These are phyloP conservation scores for Cromileptes altivelis DNA, from an alignment of 2,113 vertebrate species.

Conservation along the genomic window DNA sequence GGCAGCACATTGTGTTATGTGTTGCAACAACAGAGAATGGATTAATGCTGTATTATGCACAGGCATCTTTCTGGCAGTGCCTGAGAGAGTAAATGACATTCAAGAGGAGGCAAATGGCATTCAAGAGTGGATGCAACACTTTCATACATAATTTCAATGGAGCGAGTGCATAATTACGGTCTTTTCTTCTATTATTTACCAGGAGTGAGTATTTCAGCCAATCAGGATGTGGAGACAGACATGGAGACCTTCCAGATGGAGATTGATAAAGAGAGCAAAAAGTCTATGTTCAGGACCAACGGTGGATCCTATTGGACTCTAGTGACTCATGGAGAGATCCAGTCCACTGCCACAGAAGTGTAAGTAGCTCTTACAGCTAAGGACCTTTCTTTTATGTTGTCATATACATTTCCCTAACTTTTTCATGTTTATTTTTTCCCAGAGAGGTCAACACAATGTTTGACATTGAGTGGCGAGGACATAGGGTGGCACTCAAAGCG, in stretches of 20 bases:
- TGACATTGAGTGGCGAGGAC: slow-evolving; percentile 93
- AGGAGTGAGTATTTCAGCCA: slow-evolving; percentile 96
- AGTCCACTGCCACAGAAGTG: slow-evolving; percentile 92
- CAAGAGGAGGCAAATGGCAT: neutral
- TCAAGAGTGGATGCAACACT: neutral
- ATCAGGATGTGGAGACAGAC: slow-evolving; percentile 95
- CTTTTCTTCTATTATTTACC: slow-evolving; percentile 29
- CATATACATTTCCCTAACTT: neutral
- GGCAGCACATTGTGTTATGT: neutral
- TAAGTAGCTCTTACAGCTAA: slow-evolving; percentile 76
- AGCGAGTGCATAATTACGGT: slow-evolving; percentile 10
- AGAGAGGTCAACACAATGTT: slow-evolving; percentile 94
- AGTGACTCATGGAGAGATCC: slow-evolving; percentile 93
- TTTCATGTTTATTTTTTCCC: slow-evolving; percentile 19
- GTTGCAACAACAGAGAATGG: slow-evolving; percentile 1
- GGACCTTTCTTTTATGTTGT: neutral
- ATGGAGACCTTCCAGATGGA: slow-evolving; percentile 98
- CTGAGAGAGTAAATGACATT: slow-evolving; percentile 23
- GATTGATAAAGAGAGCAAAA: slow-evolving; percentile 91
- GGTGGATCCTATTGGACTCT: slow-evolving; percentile 95
- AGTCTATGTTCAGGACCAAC: slow-evolving; percentile 93
- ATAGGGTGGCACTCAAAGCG: slow-evolving; percentile 92
- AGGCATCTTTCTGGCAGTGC: slow-evolving; percentile 3
- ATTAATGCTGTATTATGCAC: neutral
- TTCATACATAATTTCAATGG: neutral